A percentile compares a stretch with the other conserved stretches of the same genome.
Conservation (phyloP, 2,113 vertebrate species). For the Salvelinus namaycush region DNA sequence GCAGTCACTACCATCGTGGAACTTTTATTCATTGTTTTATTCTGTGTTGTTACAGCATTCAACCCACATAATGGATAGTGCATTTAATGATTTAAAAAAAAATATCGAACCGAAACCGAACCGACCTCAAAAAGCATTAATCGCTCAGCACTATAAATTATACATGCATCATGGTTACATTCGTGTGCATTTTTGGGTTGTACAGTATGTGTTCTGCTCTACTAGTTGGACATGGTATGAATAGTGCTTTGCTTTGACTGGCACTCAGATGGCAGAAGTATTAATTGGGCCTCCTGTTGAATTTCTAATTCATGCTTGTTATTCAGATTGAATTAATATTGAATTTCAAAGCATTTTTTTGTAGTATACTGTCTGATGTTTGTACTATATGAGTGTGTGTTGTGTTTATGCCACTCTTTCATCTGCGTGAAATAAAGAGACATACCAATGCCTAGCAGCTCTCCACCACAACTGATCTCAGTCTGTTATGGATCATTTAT, state of each 20-base stretch:
- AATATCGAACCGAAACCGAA: no score
- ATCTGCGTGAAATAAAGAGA: background rate
- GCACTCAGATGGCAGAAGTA: background rate
- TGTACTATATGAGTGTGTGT: background rate
- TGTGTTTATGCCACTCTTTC: background rate
- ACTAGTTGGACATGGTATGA: background rate
- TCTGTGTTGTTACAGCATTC: no score
- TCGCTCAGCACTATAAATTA: no score
- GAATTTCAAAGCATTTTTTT: background rate
- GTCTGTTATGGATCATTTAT: constrained; percentile 36
- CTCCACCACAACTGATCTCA: constrained; percentile 16
- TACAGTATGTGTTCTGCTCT: constrained; percentile 12
- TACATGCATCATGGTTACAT: constrained; percentile 4
- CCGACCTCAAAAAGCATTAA: no score
- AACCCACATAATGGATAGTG: no score
- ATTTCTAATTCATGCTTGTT: background rate
- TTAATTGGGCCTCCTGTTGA: background rate
- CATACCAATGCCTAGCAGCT: background rate
- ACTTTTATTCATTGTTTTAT: no score
- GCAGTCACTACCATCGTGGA: no score
- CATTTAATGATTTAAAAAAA: no score
- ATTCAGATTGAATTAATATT: background rate
- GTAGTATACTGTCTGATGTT: background rate
- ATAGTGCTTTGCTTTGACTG: constrained; percentile 12
- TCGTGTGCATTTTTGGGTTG: background rate